phyloP scores from a whole-genome alignment of 2,888 invertebrate species.

The Lamellibrachia satsuma region DNA sequence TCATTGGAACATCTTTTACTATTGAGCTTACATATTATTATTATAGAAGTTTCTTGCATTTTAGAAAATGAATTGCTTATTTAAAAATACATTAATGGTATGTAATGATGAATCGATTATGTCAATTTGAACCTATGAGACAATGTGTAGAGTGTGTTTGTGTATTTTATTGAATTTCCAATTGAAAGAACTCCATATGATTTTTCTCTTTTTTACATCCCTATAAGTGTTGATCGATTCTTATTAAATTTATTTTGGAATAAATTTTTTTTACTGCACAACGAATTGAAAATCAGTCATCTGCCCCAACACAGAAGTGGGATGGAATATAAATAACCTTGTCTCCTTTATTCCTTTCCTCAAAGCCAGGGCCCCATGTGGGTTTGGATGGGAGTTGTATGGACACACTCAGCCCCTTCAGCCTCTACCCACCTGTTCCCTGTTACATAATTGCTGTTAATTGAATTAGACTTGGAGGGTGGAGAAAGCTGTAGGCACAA shows the following conservation, averaged over 20 bases:
- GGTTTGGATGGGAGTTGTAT: not conserved
- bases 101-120: not conserved
- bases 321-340: not conserved
- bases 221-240: too few relatives aligned
- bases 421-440: not conserved
- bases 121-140: too few relatives aligned
- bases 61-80: too few relatives aligned
- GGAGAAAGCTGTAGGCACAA: not conserved
- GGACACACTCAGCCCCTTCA: too few relatives aligned
- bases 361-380: not conserved
- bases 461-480: not conserved
- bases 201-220: too few relatives aligned
- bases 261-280: not conserved
- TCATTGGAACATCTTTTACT: not conserved
- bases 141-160: too few relatives aligned
- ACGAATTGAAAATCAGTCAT: not conserved
- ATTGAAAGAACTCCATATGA: too few relatives aligned
- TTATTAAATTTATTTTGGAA: too few relatives aligned
- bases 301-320: not conserved
- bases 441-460: conserved; percentile 1
- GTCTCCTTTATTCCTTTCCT: not conserved
- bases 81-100: not conserved
- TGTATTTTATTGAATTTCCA: too few relatives aligned
- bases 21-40: not conserved
- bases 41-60: not conserved